phyloP scores from a whole-genome alignment of 2,113 vertebrate species.

The Istiophorus platypterus region DNA sequence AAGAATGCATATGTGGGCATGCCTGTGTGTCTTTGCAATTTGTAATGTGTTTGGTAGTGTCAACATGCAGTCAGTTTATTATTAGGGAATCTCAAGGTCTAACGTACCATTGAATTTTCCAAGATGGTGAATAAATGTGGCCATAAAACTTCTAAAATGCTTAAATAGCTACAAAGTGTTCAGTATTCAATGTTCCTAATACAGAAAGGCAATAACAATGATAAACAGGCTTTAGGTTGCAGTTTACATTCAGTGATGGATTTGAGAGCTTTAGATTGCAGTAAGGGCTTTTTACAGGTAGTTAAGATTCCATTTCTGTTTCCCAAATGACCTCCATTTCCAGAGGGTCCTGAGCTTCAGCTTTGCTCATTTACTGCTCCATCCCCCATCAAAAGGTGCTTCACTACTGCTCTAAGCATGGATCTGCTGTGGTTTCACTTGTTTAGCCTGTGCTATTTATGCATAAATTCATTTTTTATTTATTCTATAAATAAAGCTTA shows the following conservation, averaged over 20 bases:
- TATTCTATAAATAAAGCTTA: not conserved
- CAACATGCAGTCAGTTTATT: conserved; percentile 22
- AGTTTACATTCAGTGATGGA: conserved; percentile 67
- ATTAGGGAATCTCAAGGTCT: conserved; percentile 19
- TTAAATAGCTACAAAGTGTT: conserved; percentile 27
- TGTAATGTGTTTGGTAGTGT: not conserved
- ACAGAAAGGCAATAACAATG: conserved; percentile 54
- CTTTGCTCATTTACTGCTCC: conserved; percentile 65
- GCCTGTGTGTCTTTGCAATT: not conserved
- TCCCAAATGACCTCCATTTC: conserved; percentile 71
- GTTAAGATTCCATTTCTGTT: conserved; percentile 79
- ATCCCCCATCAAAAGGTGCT: conserved; percentile 37
- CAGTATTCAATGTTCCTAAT: conserved; percentile 49
- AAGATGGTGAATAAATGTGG: conserved; percentile 29
- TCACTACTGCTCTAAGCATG: conserved; percentile 27
- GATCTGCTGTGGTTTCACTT: conserved; percentile 25
- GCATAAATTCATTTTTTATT: conserved; percentile 32
- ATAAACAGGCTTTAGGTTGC: conserved; percentile 65
- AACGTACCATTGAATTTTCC: conserved; percentile 10
- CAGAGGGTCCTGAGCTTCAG: conserved; percentile 65
- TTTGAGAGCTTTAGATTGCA: conserved; percentile 65
- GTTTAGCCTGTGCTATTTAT: conserved; percentile 14
- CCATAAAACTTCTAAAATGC: conserved; percentile 46
- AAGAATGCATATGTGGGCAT: not conserved
- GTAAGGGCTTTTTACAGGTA: conserved; percentile 65